Evolutionary conservation across 2,888 invertebrate species (phyloP).

Genomic region (Resseliella maxima): DNA sequence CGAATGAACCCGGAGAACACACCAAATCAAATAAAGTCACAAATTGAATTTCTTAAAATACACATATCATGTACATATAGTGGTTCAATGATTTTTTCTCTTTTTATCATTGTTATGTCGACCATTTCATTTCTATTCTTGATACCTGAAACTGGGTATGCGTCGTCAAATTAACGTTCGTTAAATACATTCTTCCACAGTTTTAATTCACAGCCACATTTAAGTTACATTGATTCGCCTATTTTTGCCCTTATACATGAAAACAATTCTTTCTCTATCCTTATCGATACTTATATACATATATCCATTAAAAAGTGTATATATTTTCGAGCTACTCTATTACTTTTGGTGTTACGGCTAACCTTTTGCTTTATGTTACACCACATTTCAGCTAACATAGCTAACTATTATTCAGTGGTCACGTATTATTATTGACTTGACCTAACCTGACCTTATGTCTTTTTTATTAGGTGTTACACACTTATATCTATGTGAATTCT

Average conservation of each 20-base stretch:
- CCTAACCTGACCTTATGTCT: slow-evolving; percentile 51
- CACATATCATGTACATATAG: no score
- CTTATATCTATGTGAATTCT: background rate
- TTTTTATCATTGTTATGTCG: no score
- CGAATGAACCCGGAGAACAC: background rate
- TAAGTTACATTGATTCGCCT: no score
- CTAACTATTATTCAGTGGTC: slow-evolving; percentile 44
- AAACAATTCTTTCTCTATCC: no score
- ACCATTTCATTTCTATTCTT: no score
- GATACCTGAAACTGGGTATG: no score
- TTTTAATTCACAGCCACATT: no score
- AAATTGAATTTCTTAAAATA: no score
- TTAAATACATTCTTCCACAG: no score
- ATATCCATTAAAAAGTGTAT: background rate
- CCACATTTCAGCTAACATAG: slow-evolving; percentile 26
- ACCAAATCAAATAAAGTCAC: background rate
- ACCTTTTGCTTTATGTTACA: slow-evolving; percentile 43
- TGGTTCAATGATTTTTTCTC: no score
- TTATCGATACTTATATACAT: background rate
- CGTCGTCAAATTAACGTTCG: no score
- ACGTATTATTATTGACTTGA: slow-evolving; percentile 53
- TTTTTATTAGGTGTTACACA: slow-evolving; percentile 48
- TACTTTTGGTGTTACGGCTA: slow-evolving; percentile 26
- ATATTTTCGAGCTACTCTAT: background rate
- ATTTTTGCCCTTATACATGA: no score